These are phyloP conservation scores for Eptesicus fuscus DNA, from an alignment of 2,113 vertebrate species.

Conservation along the genomic window DNA sequence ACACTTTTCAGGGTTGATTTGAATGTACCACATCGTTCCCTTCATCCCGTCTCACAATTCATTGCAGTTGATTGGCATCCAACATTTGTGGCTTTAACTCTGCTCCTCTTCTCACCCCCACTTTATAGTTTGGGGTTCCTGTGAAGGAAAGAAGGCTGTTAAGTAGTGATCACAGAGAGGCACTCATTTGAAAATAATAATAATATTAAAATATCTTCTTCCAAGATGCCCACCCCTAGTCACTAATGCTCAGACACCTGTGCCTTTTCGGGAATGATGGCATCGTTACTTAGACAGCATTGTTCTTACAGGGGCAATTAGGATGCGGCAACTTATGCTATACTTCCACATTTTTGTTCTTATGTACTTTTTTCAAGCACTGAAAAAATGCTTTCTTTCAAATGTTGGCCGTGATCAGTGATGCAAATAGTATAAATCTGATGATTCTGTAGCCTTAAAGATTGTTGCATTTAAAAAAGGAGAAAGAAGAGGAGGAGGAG, in stretches of 20 bases:
- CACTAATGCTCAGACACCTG: background rate
- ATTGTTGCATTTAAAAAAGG: background rate
- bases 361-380: background rate
- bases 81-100: background rate
- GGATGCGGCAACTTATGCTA: background rate
- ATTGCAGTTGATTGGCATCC: slow-evolving; percentile 41
- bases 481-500: slow-evolving; percentile 1
- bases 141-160: background rate
- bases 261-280: background rate
- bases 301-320: background rate
- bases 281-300: background rate
- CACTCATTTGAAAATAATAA: background rate
- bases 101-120: background rate
- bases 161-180: background rate
- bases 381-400: background rate
- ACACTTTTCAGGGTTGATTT: slow-evolving; percentile 43
- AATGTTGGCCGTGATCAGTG: slow-evolving; percentile 2
- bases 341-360: background rate
- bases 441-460: slow-evolving; percentile 53
- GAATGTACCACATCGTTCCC: slow-evolving; percentile 17
- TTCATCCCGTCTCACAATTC: slow-evolving; percentile 2
- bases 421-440: slow-evolving; percentile 57
- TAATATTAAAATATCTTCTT: background rate
- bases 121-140: slow-evolving; percentile 38
- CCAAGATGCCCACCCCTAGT: too few relatives aligned